Evolutionary conservation across 23 tunicate genomes (phyloP).

Genomic region (Ciona savignyi): DNA sequence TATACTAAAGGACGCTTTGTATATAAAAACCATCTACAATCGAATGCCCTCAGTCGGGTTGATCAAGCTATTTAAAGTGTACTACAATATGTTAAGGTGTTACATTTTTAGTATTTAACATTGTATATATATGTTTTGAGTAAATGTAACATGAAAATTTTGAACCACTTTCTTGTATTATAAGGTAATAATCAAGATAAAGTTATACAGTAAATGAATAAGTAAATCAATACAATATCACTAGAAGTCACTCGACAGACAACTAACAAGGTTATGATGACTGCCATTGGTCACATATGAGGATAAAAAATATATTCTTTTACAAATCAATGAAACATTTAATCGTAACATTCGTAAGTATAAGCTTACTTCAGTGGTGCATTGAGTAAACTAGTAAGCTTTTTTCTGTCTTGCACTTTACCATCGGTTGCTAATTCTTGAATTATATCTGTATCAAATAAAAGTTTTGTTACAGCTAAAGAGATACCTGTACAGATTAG

Average conservation of each 20-base stretch:
- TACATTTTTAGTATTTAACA: not conserved
- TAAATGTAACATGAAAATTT: no score
- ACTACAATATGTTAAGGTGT: not conserved
- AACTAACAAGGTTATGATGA: no score
- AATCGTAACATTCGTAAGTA: not conserved
- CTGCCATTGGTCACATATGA: no score
- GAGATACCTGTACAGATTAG: no score
- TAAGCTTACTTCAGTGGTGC: constrained; percentile 31
- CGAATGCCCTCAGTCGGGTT: not conserved
- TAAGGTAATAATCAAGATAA: no score
- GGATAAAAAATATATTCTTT: no score
- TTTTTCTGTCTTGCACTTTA: constrained; percentile 47
- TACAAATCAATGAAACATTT: not conserved
- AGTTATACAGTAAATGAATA: no score
- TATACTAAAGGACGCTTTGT: not conserved
- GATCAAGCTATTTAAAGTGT: not conserved
- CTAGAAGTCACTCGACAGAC: not conserved
- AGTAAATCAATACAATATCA: not conserved
- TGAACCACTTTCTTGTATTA: no score
- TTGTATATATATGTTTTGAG: no score
- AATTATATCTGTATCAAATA: constrained; percentile 55
- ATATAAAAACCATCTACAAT: not conserved
- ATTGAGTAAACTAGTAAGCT: constrained; percentile 29
- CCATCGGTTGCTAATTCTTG: constrained; percentile 43
- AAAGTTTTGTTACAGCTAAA: no score